These are phyloP conservation scores for Musca domestica DNA, from an alignment of 1,140 invertebrate genomes.

Conservation along the genomic window DNA sequence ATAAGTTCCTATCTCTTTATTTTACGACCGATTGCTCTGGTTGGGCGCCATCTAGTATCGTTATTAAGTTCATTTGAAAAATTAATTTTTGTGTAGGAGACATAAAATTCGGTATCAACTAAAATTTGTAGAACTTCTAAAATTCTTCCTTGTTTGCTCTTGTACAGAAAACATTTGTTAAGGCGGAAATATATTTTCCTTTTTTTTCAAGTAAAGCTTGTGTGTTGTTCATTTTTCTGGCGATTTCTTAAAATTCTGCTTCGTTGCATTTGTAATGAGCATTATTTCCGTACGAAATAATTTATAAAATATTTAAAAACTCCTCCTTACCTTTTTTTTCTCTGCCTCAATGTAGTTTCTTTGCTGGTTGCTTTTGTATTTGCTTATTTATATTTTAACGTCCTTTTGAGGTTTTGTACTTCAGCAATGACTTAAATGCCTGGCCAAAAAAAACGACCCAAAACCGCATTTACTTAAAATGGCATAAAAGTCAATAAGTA, in stretches of 20 bases:
- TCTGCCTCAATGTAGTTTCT: background rate
- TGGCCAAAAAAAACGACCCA: background rate
- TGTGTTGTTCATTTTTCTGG: background rate
- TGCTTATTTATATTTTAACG: background rate
- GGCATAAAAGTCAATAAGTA: slow-evolving; percentile 20
- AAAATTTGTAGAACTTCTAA: too few relatives aligned
- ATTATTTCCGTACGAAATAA: slow-evolving; percentile 8
- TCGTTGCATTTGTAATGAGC: slow-evolving; percentile 9
- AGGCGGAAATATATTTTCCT: too few relatives aligned
- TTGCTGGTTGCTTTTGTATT: background rate
- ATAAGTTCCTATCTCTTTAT: too few relatives aligned
- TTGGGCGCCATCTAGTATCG: too few relatives aligned
- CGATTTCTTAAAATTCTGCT: background rate
- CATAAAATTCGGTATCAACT: too few relatives aligned
- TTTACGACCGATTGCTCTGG: too few relatives aligned
- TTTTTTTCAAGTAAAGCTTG: too few relatives aligned
- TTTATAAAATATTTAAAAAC: slow-evolving; percentile 3
- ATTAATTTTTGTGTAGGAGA: too few relatives aligned
- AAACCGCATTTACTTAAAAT: slow-evolving; percentile 11
- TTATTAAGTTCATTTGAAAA: too few relatives aligned
- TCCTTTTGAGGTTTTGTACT: slow-evolving; percentile 5
- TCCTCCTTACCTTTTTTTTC: background rate
- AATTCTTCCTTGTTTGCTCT: too few relatives aligned
- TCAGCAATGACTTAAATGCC: background rate
- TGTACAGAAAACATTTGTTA: too few relatives aligned